Percentiles rank a stretch among this genome's conserved stretches.
These are phyloP conservation scores for Dryas iulia DNA, from an alignment of 1,140 invertebrate genomes.

Conservation along the genomic window DNA sequence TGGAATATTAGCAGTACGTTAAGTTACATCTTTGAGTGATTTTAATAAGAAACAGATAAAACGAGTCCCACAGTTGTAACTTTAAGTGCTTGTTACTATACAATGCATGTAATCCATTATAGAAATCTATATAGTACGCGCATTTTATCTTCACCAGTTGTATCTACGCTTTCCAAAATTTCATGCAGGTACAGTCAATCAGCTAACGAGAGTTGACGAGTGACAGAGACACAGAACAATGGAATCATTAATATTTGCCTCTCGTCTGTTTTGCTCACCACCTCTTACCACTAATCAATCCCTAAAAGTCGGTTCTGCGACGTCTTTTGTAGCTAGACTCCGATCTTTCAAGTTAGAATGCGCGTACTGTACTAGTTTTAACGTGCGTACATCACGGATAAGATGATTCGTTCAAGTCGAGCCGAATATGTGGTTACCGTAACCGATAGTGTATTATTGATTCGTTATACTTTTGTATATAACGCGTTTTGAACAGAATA, in stretches of 20 bases:
- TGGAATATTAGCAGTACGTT: neutral
- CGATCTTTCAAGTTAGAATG: too few relatives aligned
- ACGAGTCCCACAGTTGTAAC: neutral
- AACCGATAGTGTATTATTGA: conserved; percentile 26
- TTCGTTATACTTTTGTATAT: conserved; percentile 24
- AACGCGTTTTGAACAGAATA: neutral
- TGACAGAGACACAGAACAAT: too few relatives aligned
- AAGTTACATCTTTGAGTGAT: neutral
- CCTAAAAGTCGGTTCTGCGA: too few relatives aligned
- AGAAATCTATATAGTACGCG: conserved; percentile 46
- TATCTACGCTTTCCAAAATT: too few relatives aligned
- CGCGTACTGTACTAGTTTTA: too few relatives aligned
- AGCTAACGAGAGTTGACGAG: too few relatives aligned
- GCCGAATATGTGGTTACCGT: conserved; percentile 63
- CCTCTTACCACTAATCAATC: too few relatives aligned
- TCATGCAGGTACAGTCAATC: too few relatives aligned
- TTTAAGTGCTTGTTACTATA: neutral
- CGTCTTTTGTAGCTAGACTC: too few relatives aligned
- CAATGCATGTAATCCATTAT: neutral
- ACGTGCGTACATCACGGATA: conserved; percentile 47
- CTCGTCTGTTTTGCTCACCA: too few relatives aligned
- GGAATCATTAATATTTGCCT: too few relatives aligned
- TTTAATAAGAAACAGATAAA: neutral
- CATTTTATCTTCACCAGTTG: too few relatives aligned
- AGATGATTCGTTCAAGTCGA: conserved; percentile 44